These are phyloP conservation scores for Drosophila suzukii DNA, from an alignment of 1,140 invertebrate species.

Conservation along the genomic window DNA sequence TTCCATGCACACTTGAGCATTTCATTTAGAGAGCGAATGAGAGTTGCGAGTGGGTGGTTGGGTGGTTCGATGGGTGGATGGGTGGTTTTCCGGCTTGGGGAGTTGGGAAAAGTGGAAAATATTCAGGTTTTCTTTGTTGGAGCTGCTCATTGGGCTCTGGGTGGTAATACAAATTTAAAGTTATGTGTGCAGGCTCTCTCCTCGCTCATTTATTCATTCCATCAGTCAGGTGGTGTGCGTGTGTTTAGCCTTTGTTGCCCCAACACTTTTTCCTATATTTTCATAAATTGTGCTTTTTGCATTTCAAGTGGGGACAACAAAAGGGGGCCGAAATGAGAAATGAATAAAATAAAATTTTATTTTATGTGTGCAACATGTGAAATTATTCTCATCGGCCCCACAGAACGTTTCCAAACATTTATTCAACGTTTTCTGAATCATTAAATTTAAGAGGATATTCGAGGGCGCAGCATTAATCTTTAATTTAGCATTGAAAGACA, in stretches of 20 bases:
- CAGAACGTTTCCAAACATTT: slow-evolving; percentile 16
- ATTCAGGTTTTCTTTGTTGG: slow-evolving; percentile 60
- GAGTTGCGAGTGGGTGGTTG: slow-evolving; percentile 16
- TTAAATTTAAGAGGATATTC: slow-evolving; percentile 54
- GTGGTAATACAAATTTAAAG: slow-evolving; percentile 84
- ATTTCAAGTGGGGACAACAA: slow-evolving; percentile 37
- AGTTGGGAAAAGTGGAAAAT: slow-evolving; percentile 68
- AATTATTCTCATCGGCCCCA: slow-evolving; percentile 57
- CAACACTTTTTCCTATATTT: slow-evolving; percentile 19
- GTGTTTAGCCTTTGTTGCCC: slow-evolving; percentile 27
- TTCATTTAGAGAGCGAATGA: slow-evolving; percentile 78
- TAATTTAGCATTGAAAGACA: slow-evolving; percentile 16
- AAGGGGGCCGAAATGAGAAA: slow-evolving; percentile 65
- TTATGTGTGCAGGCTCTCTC: slow-evolving; percentile 58
- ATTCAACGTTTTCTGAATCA: slow-evolving; percentile 46
- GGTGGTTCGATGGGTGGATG: background rate
- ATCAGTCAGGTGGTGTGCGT: slow-evolving; percentile 60
- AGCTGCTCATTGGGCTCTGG: slow-evolving; percentile 74
- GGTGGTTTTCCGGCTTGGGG: slow-evolving; percentile 37
- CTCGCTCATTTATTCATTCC: slow-evolving; percentile 74
- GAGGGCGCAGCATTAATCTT: slow-evolving; percentile 16
- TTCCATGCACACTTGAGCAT: slow-evolving; percentile 83
- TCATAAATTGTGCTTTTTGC: slow-evolving; percentile 69
- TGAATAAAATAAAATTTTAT: slow-evolving; percentile 84
- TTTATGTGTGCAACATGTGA: slow-evolving; percentile 83